These are phyloP conservation scores for Rosalia funebris DNA, from an alignment of 2,888 invertebrate genomes.

Conservation along the genomic window DNA sequence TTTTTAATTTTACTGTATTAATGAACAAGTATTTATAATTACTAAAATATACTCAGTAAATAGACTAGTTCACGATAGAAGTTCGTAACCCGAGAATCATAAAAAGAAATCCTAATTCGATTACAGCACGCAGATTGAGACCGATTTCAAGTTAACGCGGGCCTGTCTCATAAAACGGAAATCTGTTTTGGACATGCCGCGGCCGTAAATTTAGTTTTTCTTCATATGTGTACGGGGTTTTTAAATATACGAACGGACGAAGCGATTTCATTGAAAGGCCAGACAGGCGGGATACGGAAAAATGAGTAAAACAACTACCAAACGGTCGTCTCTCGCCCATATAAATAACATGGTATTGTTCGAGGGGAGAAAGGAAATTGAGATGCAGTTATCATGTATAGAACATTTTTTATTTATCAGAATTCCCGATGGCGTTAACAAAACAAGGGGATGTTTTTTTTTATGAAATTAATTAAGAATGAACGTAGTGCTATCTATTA, in stretches of 20 bases:
- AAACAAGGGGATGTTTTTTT: conserved; percentile 45
- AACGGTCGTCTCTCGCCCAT: not conserved
- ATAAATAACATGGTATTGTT: conserved; percentile 9
- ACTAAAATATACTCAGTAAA: too few relatives aligned
- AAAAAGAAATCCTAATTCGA: not conserved
- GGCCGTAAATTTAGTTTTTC: conserved; percentile 57
- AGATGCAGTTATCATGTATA: conserved; percentile 18
- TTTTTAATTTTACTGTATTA: too few relatives aligned
- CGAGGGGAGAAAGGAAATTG: not conserved
- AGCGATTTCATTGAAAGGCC: conserved; percentile 48
- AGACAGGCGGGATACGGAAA: conserved; percentile 41
- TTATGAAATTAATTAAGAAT: conserved; percentile 44
- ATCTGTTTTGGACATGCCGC: conserved; percentile 56
- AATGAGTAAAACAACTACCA: conserved; percentile 32
- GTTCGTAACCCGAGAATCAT: too few relatives aligned
- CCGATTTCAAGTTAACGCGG: conserved; percentile 35
- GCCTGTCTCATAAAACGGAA: conserved; percentile 51
- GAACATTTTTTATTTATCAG: conserved; percentile 10
- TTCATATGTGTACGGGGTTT: conserved; percentile 51
- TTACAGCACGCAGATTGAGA: not conserved
- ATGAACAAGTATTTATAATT: too few relatives aligned
- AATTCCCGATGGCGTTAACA: conserved; percentile 1
- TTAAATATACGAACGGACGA: conserved; percentile 53
- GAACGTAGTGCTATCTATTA: conserved; percentile 44
- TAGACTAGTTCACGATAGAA: too few relatives aligned